These are phyloP conservation scores for Xestia c-nigrum DNA, from an alignment of 2,888 invertebrate species.

Conservation along the genomic window DNA sequence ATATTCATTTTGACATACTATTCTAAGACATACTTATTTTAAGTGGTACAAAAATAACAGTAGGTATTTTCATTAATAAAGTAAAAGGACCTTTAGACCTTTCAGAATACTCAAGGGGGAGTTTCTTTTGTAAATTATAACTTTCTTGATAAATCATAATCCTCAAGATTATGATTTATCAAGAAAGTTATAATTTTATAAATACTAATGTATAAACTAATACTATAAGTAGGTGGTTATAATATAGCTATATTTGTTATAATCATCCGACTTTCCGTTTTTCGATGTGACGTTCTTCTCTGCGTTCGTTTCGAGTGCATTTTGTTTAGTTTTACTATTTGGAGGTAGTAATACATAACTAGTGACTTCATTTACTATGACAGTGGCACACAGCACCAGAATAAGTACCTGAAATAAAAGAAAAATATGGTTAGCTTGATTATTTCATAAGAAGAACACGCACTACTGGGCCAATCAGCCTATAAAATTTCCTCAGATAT, in stretches of 20 bases:
- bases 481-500: too few species aligned
- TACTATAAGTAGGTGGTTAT: conserved; percentile 85
- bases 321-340: conserved; percentile 18
- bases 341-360: conserved; percentile 47
- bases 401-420: conserved; percentile 59
- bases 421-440: neutral
- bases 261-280: conserved; percentile 79
- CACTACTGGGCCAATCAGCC: neutral
- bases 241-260: conserved; percentile 84
- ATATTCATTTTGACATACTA: neutral
- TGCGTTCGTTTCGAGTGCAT: conserved; percentile 13
- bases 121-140: neutral
- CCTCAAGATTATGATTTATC: too few species aligned
- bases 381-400: conserved; percentile 46
- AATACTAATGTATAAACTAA: conserved; percentile 16
- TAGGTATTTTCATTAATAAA: too few species aligned
- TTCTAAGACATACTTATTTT: neutral
- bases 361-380: conserved; percentile 42
- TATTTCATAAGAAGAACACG: neutral
- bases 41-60: too few species aligned
- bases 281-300: conserved; percentile 22
- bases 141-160: too few species aligned
- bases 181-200: neutral
- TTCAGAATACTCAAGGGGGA: neutral
- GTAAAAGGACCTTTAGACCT: neutral